A percentile compares a stretch with the other conserved stretches of the same genome.
Conservation (phyloP, 2,113 vertebrate species). For the Cinclus mexicanus region DNA sequence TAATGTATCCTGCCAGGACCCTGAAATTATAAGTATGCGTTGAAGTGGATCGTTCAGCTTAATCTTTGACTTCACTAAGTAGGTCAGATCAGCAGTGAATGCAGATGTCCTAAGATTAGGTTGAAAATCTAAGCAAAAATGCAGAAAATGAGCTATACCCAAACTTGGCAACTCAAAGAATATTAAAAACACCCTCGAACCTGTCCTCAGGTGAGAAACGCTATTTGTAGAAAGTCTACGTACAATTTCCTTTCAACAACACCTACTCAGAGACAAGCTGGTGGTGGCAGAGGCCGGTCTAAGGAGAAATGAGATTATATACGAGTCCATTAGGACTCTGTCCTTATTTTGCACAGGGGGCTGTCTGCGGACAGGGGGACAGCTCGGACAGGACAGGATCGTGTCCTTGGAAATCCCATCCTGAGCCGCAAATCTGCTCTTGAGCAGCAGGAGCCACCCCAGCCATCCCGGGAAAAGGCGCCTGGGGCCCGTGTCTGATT, state of each 20-base stretch:
- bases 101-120: not conserved
- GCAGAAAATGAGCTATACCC: not conserved
- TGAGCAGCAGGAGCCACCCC: not conserved
- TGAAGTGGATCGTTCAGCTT: not conserved
- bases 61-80: constrained; percentile 21
- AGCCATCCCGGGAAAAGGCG: not conserved
- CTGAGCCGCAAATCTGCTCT: rapidly evolving
- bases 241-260: not conserved
- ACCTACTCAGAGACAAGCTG: not conserved
- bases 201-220: rapidly evolving
- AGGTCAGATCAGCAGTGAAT: not conserved
- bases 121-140: not conserved
- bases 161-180: not conserved
- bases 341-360: not conserved
- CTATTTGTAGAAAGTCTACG: not conserved
- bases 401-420: not conserved
- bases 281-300: not conserved
- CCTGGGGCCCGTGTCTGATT: rapidly evolving
- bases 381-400: not conserved
- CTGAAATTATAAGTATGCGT: not conserved
- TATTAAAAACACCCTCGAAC: not conserved
- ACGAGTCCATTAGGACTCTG: not conserved
- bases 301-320: not conserved
- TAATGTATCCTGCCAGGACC: not conserved
- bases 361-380: not conserved